phyloP scores from a whole-genome alignment of 1,140 invertebrate genomes.

The Pseudomyrmex concolor region DNA sequence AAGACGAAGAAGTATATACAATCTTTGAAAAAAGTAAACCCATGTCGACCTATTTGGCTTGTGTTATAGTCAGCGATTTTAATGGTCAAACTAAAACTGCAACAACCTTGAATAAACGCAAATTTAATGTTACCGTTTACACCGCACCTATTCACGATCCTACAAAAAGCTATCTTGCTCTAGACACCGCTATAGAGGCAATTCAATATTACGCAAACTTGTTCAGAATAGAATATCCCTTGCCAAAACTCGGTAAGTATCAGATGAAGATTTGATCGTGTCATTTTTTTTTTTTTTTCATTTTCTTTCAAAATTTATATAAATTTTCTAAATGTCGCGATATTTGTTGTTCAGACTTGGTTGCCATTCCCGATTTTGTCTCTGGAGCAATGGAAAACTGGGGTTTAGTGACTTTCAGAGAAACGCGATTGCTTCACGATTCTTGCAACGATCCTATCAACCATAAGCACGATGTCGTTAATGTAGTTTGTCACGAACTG shows the following conservation, averaged over 20 bases:
- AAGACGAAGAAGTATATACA: slow-evolving; percentile 83
- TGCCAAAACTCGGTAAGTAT: slow-evolving; percentile 92
- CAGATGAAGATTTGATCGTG: neutral
- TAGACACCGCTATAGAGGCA: slow-evolving; percentile 90
- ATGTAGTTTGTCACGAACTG: slow-evolving; percentile 95
- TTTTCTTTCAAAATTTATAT: no score
- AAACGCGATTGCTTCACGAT: slow-evolving; percentile 93
- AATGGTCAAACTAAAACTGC: slow-evolving; percentile 85
- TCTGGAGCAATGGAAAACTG: slow-evolving; percentile 98
- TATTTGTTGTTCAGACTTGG: slow-evolving; percentile 89
- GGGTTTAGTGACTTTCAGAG: slow-evolving; percentile 93
- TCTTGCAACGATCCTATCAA: slow-evolving; percentile 88
- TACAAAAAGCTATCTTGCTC: slow-evolving; percentile 92
- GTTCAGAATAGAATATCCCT: slow-evolving; percentile 93
- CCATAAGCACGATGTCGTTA: slow-evolving; percentile 92
- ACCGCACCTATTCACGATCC: slow-evolving; percentile 88
- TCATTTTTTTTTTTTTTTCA: neutral
- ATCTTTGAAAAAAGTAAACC: slow-evolving; percentile 92
- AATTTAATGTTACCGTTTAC: slow-evolving; percentile 90
- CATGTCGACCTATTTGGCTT: slow-evolving; percentile 97
- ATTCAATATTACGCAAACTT: slow-evolving; percentile 95
- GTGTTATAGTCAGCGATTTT: slow-evolving; percentile 97
- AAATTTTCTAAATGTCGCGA: no score
- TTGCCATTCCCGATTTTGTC: slow-evolving; percentile 97
- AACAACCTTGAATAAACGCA: slow-evolving; percentile 84